A percentile compares a stretch with the other conserved stretches of the same genome.
Evolutionary conservation across 2,888 invertebrate genomes (phyloP).

Genomic region (Physocephala rufipes): DNA sequence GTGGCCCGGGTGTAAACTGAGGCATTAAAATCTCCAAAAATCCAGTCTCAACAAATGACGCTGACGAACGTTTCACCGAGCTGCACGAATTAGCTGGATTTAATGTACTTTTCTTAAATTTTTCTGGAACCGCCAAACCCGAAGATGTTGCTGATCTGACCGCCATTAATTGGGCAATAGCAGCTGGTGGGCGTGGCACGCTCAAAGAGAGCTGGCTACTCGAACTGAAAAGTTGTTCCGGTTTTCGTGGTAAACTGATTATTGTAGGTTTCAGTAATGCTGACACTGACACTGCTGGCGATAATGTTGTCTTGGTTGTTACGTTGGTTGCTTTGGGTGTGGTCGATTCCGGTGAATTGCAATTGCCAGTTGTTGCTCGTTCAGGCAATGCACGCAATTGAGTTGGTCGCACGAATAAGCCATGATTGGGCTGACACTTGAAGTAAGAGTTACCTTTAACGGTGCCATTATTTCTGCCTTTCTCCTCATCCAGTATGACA

Average conservation of each 20-base stretch:
- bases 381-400: slow-evolving; percentile 76
- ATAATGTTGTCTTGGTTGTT: not conserved
- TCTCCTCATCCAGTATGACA: slow-evolving; percentile 89
- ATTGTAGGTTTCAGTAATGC: slow-evolving; percentile 43
- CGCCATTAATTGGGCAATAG: slow-evolving; percentile 48
- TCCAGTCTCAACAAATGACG: slow-evolving; percentile 89
- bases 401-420: slow-evolving; percentile 91
- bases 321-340: slow-evolving; percentile 4
- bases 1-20: slow-evolving; percentile 86
- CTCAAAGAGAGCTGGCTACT: slow-evolving; percentile 72
- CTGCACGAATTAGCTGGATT: slow-evolving; percentile 68
- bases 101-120: slow-evolving; percentile 59
- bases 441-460: slow-evolving; percentile 93
- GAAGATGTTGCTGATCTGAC: slow-evolving; percentile 50
- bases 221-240: slow-evolving; percentile 76
- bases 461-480: slow-evolving; percentile 96
- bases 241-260: slow-evolving; percentile 55
- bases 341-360: no score
- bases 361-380: no score
- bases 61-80: slow-evolving; percentile 72
- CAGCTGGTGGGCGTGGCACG: slow-evolving; percentile 48
- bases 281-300: not conserved
- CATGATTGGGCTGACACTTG: slow-evolving; percentile 90
- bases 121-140: slow-evolving; percentile 51
- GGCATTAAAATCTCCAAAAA: slow-evolving; percentile 90